Evolutionary conservation across 2,113 vertebrate genomes (phyloP), one percentile per base, ranked within the genome.

Genomic region (Cyanoliseus patagonus): DNA sequence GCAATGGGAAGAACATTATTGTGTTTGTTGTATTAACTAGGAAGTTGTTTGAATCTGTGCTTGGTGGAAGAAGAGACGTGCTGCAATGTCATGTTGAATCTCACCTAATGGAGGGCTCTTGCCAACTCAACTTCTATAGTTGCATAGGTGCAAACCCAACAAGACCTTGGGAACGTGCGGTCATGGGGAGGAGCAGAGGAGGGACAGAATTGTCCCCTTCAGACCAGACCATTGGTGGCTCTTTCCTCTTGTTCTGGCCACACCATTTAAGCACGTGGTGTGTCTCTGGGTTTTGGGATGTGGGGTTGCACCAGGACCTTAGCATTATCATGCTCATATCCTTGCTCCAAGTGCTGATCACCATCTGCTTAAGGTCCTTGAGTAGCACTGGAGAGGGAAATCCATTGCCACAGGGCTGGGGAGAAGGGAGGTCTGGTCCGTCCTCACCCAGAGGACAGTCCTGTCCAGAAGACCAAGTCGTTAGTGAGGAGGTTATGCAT

Each of bases 101-200:
- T 55, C 61, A 62, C 20, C n/a, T 15, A 9, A 27, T 0, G 3
- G 62, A 57, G 8, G 19, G 46, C 52, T 79, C 62, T 23, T 52
- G 46, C 28, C 86, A n/a, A 2, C 37, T 75, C 62, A 22, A 0
- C 61, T 51, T 25, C 7, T 9, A 0, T 7, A 1, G 8, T 19
- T 0, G 0, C 28, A 1, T 13, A 15, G 31, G 57, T 10, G 0
- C 11, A 37, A 25, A 27, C 23, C 5, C 9, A 57, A 41, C 51
- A 33, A 30, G 77, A 27, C 47, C 10, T 14, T 37, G 25, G 77
- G 73, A 46, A 14, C 0, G 0, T 7, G 44, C 10, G 3, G 55
- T 5, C 0, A 0, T 8, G 7, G 30, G 1, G 15, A 5, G 4
- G n/a, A 44, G 37, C 70, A 42, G 67, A 47, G 37, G 19, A 27